Percentiles rank a stretch among this genome's conserved stretches.
Conservation (phyloP, 2,888 invertebrate species). For the Augochlorella aurata region DNA sequence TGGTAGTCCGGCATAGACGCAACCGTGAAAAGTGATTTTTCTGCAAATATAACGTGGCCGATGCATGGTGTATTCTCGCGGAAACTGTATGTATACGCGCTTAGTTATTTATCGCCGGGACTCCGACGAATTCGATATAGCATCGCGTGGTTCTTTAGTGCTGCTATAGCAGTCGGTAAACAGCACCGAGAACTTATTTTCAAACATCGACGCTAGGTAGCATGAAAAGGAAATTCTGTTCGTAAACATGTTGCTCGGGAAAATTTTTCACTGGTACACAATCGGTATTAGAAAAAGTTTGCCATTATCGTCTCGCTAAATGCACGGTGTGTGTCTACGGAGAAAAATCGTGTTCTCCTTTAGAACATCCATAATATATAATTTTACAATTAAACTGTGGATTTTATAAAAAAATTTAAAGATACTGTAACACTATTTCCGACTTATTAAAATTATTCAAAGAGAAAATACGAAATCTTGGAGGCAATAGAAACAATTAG, state of each 20-base stretch:
- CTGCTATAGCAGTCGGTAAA: background rate
- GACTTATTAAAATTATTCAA: too few species aligned
- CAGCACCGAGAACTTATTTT: background rate
- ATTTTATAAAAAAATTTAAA: too few species aligned
- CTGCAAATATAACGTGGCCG: constrained; percentile 21
- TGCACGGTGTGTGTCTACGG: too few species aligned
- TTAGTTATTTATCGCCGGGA: background rate
- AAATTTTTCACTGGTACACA: background rate
- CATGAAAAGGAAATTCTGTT: background rate
- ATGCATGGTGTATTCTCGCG: background rate
- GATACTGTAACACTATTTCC: too few species aligned
- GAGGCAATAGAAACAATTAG: too few species aligned
- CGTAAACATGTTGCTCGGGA: background rate
- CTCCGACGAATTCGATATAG: background rate
- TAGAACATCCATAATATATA: too few species aligned
- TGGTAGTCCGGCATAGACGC: constrained; percentile 5
- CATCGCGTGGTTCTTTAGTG: background rate
- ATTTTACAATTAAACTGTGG: too few species aligned
- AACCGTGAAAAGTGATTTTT: constrained; percentile 12
- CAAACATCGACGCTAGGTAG: background rate
- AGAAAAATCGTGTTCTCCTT: too few species aligned
- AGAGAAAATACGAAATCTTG: too few species aligned
- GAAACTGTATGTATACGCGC: background rate
- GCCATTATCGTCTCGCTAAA: background rate
- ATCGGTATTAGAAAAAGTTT: background rate